Base-by-base conservation (phyloP, 2,888 invertebrate species). In the Rhodophaea formosa region DNA sequence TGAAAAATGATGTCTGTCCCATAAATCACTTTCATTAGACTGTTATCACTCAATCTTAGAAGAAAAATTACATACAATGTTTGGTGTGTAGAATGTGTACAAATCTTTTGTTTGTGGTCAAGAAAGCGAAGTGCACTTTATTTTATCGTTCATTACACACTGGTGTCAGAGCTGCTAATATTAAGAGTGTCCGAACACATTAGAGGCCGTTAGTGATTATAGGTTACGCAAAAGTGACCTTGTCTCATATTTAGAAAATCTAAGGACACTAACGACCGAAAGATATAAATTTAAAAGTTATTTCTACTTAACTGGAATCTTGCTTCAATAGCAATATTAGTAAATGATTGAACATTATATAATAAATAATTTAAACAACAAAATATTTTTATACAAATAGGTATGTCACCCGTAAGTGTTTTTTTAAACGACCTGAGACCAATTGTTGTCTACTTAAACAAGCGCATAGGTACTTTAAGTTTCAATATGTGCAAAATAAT, bases 21-120 rank as follows among this genome's bases (percentile, higher is more conserved):
- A 47, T 55, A 55, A 55, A 55, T 56, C 49, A 29, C 42, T n/a
- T 23, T 49, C 12, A 51, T 56, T 56, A 15, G 42, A 8, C 43
- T 43, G 15, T 55, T 55, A 35, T 17, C 23, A 7, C 35, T 8
- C 23, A 47, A 17, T 10, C 47, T 47, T 47, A 47, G 7, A 8
- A 3, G n/a, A 29, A 47, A 3, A 17, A 23, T 16, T 17, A n/a
- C 5, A 29, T 47, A 23, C 2, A 3, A 23, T 47, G 29, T n/a
- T n/a, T 10, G 10, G n/a, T 47, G 30, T 47, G 14, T 47, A 29
- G 23, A 30, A 47, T 54, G 44, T 32, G 53, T 30, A 39, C 44
- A 39, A 44, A 54, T 54, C 44, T 44, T 54, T 53, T 42, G 17
- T 42, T 16, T 29, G 14, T n/a, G 47, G 47, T 29, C 29, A 47